phyloP scores from a whole-genome alignment of 2,113 vertebrate genomes.

The Excalfactoria chinensis region DNA sequence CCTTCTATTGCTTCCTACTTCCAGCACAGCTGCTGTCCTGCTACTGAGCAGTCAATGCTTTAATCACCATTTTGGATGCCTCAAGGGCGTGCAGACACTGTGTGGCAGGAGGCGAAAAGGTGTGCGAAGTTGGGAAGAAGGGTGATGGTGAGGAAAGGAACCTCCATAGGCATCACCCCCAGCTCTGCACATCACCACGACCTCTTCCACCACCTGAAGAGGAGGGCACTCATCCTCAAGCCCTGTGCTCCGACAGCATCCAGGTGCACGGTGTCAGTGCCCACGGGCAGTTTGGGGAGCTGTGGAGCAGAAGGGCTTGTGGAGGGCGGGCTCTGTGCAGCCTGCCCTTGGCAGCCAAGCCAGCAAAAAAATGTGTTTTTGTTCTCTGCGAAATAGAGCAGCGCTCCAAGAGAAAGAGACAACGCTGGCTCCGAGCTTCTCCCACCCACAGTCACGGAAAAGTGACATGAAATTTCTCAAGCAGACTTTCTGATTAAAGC shows the following conservation, averaged over 20 bases:
- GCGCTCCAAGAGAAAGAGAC: constrained; percentile 73
- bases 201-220: not conserved
- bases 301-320: not conserved
- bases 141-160: not conserved
- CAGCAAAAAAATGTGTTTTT: constrained; percentile 58
- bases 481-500: constrained; percentile 78
- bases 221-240: not conserved
- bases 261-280: fast-evolving
- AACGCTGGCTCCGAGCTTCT: constrained; percentile 76
- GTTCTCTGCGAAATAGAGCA: constrained; percentile 64
- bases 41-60: not conserved
- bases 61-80: not conserved
- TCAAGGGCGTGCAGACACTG: not conserved
- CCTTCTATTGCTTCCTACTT: not conserved
- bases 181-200: not conserved
- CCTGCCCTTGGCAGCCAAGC: constrained; percentile 28
- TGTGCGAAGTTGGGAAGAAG: not conserved
- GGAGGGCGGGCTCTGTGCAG: not conserved
- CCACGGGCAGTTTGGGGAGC: constrained; percentile 15
- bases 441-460: constrained; percentile 80
- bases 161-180: not conserved
- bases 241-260: not conserved
- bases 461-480: constrained; percentile 79
- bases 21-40: fast-evolving
- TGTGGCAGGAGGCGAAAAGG: not conserved